These are phyloP conservation scores for Dioctria rufipes DNA, from an alignment of 2,888 invertebrate species.

Conservation along the genomic window DNA sequence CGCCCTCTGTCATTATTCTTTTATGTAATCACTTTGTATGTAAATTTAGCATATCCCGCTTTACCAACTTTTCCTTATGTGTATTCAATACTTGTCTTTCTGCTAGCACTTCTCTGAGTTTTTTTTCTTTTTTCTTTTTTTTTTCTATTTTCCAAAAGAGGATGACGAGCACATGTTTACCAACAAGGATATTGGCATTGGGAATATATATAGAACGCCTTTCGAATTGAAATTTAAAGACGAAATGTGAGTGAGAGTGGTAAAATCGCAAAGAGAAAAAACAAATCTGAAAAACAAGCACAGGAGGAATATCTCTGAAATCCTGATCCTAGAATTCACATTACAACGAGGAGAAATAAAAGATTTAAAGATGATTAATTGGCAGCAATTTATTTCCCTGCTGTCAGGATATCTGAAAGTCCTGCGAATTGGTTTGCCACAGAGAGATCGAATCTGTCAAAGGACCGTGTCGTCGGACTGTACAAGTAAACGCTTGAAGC, in stretches of 20 bases:
- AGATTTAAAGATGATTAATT: conserved; percentile 50
- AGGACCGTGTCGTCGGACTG: conserved; percentile 20
- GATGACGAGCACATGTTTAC: conserved; percentile 41
- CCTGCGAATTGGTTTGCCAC: conserved; percentile 42
- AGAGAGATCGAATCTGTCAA: conserved; percentile 38
- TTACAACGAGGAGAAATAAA: conserved; percentile 2
- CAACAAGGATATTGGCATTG: conserved; percentile 20
- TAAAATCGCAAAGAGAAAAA: background rate
- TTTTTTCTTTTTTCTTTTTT: background rate
- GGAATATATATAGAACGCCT: background rate
- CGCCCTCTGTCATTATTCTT: background rate
- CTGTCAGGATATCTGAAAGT: conserved; percentile 21
- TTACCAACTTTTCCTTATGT: conserved; percentile 5
- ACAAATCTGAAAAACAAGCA: conserved; percentile 13
- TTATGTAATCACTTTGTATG: conserved; percentile 32
- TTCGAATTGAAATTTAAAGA: conserved; percentile 40
- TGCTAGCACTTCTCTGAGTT: conserved; percentile 6
- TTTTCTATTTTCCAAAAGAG: background rate
- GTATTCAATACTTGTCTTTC: conserved; percentile 8
- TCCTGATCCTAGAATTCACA: conserved; percentile 35
- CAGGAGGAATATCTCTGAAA: conserved; percentile 6
- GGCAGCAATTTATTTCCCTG: conserved; percentile 44
- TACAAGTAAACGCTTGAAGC: background rate
- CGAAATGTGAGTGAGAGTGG: conserved; percentile 14
- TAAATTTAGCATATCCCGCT: conserved; percentile 1